Percentiles rank a stretch among this genome's conserved stretches.
Evolutionary conservation across 2,888 invertebrate species (phyloP).

Genomic region (Rhodophaea formosa): DNA sequence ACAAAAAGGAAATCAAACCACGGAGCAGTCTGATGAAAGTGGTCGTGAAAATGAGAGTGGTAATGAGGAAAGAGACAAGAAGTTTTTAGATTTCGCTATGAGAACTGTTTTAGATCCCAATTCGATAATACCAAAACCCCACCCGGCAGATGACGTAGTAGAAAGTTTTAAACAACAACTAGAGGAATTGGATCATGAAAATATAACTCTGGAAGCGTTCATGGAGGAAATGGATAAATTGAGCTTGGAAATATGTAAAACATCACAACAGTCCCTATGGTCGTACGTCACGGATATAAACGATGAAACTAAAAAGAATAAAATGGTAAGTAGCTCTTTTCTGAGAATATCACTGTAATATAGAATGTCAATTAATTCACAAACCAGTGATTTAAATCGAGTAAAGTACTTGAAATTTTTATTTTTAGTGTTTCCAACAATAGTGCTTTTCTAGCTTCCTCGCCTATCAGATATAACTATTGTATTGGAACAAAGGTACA

Average conservation of each 20-base stretch:
- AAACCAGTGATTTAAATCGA: too few species aligned
- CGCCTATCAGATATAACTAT: too few species aligned
- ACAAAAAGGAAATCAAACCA: slow-evolving; percentile 54
- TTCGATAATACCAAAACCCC: slow-evolving; percentile 46
- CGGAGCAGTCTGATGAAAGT: slow-evolving; percentile 62
- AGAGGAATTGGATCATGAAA: slow-evolving; percentile 56
- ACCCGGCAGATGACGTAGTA: slow-evolving; percentile 38
- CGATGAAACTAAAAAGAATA: slow-evolving; percentile 64
- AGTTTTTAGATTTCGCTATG: slow-evolving; percentile 68
- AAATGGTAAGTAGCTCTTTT: slow-evolving; percentile 53
- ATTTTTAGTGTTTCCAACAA: too few species aligned
- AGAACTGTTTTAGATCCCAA: slow-evolving; percentile 62
- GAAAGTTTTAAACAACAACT: slow-evolving; percentile 57
- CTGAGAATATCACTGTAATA: too few species aligned
- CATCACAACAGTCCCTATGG: slow-evolving; percentile 70
- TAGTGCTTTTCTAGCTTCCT: too few species aligned
- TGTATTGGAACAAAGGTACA: too few species aligned
- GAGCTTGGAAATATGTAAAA: slow-evolving; percentile 69
- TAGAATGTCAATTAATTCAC: too few species aligned
- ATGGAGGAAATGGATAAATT: slow-evolving; percentile 71
- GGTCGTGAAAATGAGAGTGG: slow-evolving; percentile 66
- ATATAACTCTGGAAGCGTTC: slow-evolving; percentile 57
- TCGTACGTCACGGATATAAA: slow-evolving; percentile 68
- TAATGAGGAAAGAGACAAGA: slow-evolving; percentile 63
- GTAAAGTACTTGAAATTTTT: too few species aligned